Conservation (phyloP, 2,888 invertebrate genomes). For the Sericinus montela region DNA sequence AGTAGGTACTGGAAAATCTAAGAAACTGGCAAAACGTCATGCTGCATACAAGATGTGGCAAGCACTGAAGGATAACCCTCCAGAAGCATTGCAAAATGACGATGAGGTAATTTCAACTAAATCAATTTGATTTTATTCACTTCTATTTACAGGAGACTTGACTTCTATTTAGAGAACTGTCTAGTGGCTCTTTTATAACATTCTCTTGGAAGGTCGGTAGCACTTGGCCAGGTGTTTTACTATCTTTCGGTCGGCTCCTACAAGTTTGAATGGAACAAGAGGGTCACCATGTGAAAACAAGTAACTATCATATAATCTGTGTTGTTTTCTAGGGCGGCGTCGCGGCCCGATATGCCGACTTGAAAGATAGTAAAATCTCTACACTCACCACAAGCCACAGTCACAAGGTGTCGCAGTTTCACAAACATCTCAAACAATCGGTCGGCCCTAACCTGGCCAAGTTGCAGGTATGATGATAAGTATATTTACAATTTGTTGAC, state of each 20-base stretch:
- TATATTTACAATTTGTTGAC: no score
- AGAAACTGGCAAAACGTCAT: slow-evolving; percentile 97
- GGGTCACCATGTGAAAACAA: slow-evolving; percentile 28
- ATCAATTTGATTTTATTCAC: no score
- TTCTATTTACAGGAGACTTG: no score
- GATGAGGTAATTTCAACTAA: slow-evolving; percentile 76
- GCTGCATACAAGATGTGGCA: slow-evolving; percentile 98
- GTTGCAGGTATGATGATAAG: slow-evolving; percentile 88
- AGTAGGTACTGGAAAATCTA: slow-evolving; percentile 94
- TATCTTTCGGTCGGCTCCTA: slow-evolving; percentile 75
- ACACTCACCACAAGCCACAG: slow-evolving; percentile 92
- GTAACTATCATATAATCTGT: slow-evolving; percentile 35
- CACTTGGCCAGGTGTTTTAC: slow-evolving; percentile 78
- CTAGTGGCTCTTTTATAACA: slow-evolving; percentile 41
- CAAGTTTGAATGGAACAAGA: slow-evolving; percentile 39
- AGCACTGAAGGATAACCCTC: slow-evolving; percentile 87
- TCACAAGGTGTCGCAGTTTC: slow-evolving; percentile 96
- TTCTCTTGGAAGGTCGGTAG: slow-evolving; percentile 40
- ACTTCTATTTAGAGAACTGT: no score
- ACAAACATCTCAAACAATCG: slow-evolving; percentile 94
- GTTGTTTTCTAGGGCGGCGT: slow-evolving; percentile 80
- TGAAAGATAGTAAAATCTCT: slow-evolving; percentile 95
- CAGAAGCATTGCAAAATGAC: slow-evolving; percentile 83
- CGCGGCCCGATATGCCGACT: slow-evolving; percentile 88
- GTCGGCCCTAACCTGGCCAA: slow-evolving; percentile 90